A percentile compares a stretch with the other conserved stretches of the same genome.
Evolutionary conservation across 2,797 vertebrate species (phyloP).

Genomic region (Cryptoblepharus egeriae): DNA sequence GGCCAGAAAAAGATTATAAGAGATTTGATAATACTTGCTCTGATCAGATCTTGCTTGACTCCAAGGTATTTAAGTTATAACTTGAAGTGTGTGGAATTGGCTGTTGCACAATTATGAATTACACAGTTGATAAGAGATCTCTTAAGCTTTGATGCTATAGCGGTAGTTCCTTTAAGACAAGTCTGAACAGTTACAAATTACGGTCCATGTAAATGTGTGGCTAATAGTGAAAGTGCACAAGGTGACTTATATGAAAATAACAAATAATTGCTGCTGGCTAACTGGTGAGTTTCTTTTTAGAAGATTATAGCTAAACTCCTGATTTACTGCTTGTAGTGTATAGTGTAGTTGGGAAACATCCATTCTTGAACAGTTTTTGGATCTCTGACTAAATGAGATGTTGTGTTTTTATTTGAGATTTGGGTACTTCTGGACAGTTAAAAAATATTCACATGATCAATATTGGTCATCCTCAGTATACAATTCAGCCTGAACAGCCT

Average conservation of each 20-base stretch:
- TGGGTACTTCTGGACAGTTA: no score
- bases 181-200: slow-evolving; percentile 42
- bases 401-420: background rate
- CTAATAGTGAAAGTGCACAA: no score
- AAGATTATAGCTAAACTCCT: background rate
- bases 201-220: background rate
- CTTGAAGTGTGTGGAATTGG: slow-evolving; percentile 8
- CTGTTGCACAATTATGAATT: background rate
- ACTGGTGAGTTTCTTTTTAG: background rate
- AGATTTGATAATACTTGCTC: background rate
- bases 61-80: slow-evolving; percentile 18
- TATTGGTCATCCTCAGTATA: no score
- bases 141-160: slow-evolving; percentile 23
- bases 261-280: background rate
- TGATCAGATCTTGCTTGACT: slow-evolving; percentile 33
- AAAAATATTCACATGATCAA: background rate
- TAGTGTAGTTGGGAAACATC: background rate
- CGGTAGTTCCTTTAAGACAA: slow-evolving; percentile 46
- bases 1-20: background rate
- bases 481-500: no score
- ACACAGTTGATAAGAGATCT: slow-evolving; percentile 35
- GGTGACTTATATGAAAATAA: background rate
- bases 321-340: background rate
- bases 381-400: background rate
- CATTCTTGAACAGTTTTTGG: background rate